These are phyloP conservation scores for Coracopsis vasa DNA, from an alignment of 2,113 vertebrate species.

Conservation along the genomic window DNA sequence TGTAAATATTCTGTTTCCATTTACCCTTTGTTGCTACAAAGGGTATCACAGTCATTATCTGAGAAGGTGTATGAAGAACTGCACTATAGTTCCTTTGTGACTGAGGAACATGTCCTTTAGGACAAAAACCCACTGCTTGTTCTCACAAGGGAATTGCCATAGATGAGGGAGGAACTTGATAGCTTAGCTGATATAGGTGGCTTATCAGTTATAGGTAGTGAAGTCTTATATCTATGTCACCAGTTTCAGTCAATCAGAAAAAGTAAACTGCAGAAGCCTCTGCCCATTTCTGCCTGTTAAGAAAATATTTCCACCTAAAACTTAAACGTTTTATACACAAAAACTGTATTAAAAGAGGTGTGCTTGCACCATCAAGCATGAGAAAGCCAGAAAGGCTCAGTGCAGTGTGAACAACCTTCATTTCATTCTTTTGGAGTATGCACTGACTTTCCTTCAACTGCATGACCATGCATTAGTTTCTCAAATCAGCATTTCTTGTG, in stretches of 20 bases:
- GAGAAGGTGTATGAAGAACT: neutral
- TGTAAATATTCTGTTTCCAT: neutral
- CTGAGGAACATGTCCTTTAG: neutral
- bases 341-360: neutral
- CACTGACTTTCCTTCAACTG: neutral
- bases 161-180: neutral
- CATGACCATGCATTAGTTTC: neutral
- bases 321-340: neutral
- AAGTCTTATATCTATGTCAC: neutral
- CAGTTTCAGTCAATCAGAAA: neutral
- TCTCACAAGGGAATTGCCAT: neutral
- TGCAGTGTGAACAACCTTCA: neutral
- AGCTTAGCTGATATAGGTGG: neutral
- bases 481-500: neutral
- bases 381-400: neutral
- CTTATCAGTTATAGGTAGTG: neutral
- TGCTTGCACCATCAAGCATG: neutral
- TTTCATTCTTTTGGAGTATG: neutral
- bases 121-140: neutral
- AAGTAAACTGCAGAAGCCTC: neutral
- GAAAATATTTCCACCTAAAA: neutral
- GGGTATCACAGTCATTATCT: neutral
- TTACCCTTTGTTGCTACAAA: neutral
- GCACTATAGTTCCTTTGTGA: neutral
- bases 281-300: neutral